A percentile compares a stretch with the other conserved stretches of the same genome.
These are phyloP conservation scores for Megaceryle torquata DNA, from an alignment of 2,113 vertebrate genomes.

Conservation along the genomic window DNA sequence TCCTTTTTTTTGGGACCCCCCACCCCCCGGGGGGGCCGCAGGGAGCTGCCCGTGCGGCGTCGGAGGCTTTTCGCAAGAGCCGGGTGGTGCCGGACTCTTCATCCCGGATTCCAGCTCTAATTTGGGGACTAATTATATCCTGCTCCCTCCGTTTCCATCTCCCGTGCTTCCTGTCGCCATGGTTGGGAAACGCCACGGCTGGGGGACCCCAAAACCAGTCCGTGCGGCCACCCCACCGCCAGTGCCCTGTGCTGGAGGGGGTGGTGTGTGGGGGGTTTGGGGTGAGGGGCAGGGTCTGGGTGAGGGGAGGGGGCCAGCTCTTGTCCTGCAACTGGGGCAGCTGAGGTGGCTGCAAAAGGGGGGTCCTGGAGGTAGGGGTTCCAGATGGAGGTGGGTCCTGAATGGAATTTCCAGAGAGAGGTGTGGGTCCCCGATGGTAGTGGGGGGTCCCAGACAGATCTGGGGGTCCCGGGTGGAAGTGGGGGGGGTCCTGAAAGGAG, in stretches of 20 bases:
- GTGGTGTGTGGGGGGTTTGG: too few species aligned
- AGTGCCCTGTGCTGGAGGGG: too few species aligned
- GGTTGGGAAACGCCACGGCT: not conserved
- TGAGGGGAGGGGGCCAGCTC: too few species aligned
- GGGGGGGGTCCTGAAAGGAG: not conserved
- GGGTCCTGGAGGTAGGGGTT: not conserved
- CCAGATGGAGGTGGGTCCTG: not conserved
- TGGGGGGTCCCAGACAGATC: not conserved
- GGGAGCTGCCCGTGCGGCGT: accelerated
- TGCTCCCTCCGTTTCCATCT: not conserved
- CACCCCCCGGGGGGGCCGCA: not conserved
- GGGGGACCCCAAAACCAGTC: not conserved
- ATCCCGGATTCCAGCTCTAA: not conserved
- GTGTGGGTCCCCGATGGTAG: not conserved
- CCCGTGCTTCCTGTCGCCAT: accelerated
- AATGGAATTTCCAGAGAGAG: too few species aligned
- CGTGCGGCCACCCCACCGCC: accelerated
- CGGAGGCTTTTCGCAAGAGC: not conserved
- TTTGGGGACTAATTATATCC: not conserved
- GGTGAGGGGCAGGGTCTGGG: too few species aligned
- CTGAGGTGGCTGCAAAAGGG: not conserved
- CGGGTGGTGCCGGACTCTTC: not conserved
- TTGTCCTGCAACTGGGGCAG: not conserved
- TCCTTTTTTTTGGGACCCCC: too few species aligned
- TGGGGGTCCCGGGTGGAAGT: not conserved